phyloP scores from a whole-genome alignment of 2,797 vertebrate species.

The Meriones psammophilus region DNA sequence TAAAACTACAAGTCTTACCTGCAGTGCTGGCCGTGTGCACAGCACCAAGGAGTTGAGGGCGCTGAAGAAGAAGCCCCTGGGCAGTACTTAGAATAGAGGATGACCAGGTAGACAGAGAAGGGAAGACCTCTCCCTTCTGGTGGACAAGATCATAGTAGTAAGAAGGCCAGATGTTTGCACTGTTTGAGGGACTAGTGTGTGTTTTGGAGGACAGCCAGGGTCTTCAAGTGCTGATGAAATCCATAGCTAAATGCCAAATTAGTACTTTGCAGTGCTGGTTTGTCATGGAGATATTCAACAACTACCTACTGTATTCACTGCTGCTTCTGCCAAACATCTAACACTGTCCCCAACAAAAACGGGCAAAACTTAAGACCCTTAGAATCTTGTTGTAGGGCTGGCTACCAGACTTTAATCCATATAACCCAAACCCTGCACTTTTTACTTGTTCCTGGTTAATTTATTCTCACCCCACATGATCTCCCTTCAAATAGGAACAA shows the following conservation, averaged over 20 bases:
- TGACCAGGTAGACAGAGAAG: neutral
- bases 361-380: neutral
- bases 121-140: neutral
- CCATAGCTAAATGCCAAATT: neutral
- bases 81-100: neutral
- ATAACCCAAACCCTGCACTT: neutral
- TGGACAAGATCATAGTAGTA: neutral
- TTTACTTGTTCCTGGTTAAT: conserved; percentile 9
- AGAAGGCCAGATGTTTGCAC: neutral
- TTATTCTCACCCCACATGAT: neutral
- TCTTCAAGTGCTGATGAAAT: neutral
- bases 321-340: neutral
- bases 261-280: neutral
- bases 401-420: neutral
- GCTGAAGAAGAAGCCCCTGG: neutral
- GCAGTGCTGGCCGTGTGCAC: neutral
- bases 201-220: neutral
- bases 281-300: neutral
- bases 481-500: neutral
- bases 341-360: neutral
- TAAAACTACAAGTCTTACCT: neutral
- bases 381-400: neutral
- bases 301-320: neutral
- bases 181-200: neutral
- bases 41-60: neutral